phyloP scores from a whole-genome alignment of 2,113 vertebrate genomes.

The Pangasianodon hypophthalmus region DNA sequence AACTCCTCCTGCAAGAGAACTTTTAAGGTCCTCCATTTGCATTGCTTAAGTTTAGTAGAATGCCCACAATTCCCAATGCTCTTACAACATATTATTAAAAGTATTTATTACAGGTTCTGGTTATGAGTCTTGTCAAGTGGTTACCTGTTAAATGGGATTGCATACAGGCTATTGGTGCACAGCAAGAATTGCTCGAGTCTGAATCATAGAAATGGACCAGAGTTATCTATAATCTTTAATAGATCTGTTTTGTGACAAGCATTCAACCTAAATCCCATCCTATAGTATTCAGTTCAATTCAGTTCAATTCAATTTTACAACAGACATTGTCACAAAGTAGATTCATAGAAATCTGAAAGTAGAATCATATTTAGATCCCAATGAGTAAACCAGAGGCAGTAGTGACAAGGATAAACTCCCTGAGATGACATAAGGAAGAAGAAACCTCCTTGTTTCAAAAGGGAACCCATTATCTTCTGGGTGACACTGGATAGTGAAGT shows the following conservation, averaged over 20 bases:
- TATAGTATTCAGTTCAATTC: background rate
- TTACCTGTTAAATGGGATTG: background rate
- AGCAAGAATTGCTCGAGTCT: background rate
- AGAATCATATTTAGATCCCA: background rate
- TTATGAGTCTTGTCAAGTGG: background rate
- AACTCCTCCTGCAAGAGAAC: background rate
- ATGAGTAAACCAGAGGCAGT: background rate
- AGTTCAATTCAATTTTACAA: background rate
- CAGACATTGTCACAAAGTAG: background rate
- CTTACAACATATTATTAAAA: background rate
- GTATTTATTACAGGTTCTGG: background rate
- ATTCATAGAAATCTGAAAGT: background rate
- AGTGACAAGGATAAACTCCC: background rate
- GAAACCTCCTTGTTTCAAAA: background rate
- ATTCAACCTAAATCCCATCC: background rate
- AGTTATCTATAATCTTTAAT: background rate
- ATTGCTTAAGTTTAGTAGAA: background rate
- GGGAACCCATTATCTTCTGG: background rate
- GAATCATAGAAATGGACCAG: background rate
- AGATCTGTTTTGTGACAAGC: background rate
- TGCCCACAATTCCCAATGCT: background rate
- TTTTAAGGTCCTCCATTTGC: slow-evolving; percentile 11
- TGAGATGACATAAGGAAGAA: background rate
- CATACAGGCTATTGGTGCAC: background rate
- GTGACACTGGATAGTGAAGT: background rate